Evolutionary conservation across 2,113 vertebrate genomes (phyloP).

Genomic region (Neodon shergylaensis): DNA sequence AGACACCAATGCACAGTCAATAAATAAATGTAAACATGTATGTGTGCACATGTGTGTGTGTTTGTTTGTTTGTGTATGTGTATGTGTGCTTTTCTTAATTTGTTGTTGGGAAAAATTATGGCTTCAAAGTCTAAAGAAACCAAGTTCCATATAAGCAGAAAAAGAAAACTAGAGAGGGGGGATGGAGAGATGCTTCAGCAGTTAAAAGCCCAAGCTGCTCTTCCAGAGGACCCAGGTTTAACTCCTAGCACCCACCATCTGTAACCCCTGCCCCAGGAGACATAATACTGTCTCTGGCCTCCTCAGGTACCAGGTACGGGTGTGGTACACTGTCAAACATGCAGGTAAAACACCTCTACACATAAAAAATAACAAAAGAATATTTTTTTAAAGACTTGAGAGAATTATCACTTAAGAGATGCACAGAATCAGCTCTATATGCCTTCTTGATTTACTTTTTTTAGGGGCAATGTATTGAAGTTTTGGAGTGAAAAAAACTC

Average conservation of each 20-base stretch:
- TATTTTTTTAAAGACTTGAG: background rate
- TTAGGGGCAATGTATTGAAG: background rate
- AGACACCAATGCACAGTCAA: background rate
- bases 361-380: background rate
- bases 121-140: background rate
- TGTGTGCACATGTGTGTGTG: background rate
- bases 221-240: background rate
- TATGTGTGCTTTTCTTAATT: background rate
- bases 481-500: slow-evolving; percentile 9
- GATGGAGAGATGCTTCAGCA: background rate
- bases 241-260: background rate
- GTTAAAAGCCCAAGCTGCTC: background rate
- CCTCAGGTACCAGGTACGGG: background rate
- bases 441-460: background rate
- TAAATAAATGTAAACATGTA: background rate
- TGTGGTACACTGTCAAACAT: background rate
- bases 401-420: background rate
- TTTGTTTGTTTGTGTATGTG: no score
- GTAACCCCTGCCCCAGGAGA: background rate
- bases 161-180: background rate
- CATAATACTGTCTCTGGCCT: background rate
- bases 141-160: background rate
- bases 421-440: background rate
- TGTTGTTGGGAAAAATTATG: background rate
- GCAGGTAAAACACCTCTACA: background rate